Evolutionary conservation across 2,113 vertebrate species (phyloP), one percentile per base, ranked within the genome.

Genomic region (Pimephales promelas): DNA sequence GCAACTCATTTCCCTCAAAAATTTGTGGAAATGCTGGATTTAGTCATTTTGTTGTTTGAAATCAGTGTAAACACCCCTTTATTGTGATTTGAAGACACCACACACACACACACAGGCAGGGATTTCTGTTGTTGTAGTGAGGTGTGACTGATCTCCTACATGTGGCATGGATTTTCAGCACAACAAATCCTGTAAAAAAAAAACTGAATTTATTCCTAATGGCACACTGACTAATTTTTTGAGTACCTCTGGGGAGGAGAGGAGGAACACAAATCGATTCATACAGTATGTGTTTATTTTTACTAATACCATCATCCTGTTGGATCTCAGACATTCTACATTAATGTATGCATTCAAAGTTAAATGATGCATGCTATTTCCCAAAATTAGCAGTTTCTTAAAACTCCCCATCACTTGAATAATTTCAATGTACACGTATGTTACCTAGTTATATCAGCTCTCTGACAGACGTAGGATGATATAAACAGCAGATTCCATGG

Each of bases 401-500:
- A 64, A 31, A 20, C 62, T 66, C 62, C 3, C 16, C 16, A 10
- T 66, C 28, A 20, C 28, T 34, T 31, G 28, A 31, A 31, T 16
- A 7, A 16, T 47, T 72, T 72, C 3, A 28, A 3, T 36, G 73
- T 36, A 7, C 0, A 6, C 28, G 18, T 10, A 62, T 2, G 3
- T 45, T n/a, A 20, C 6, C 20, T 47, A 16, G 72, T 52, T 52
- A 52, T 62, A 47, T 45, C 28, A 28, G 14, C 5, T 31, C 36
- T 64, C 18, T 22, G 59, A 79, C 16, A 49, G 40, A 31, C 4
- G 36, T 28, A 79, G 34, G 57, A n/a, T 52, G 71, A 49, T 75
- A 59, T 40, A 83, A 76, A 76, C 82, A 28, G 45, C n/a, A 36
- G 52, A 52, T 52, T 52, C 54, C 57, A 66, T 77, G 82, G 73